These are phyloP conservation scores for Cranoglanis bouderius DNA, from an alignment of 2,113 vertebrate species.

Conservation along the genomic window DNA sequence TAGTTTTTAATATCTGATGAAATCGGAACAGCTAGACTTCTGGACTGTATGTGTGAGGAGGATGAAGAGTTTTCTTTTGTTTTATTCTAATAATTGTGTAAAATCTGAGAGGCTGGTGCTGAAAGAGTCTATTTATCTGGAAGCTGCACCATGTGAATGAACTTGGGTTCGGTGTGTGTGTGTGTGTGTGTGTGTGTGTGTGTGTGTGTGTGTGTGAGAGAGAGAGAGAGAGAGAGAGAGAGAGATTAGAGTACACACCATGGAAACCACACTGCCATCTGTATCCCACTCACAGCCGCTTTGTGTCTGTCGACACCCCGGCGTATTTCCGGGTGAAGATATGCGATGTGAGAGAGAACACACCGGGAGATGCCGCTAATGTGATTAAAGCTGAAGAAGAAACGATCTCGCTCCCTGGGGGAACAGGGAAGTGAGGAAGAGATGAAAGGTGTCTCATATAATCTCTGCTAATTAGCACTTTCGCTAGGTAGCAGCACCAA, in stretches of 20 bases:
- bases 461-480: neutral
- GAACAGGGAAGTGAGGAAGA: neutral
- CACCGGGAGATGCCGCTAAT: neutral
- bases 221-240: no score
- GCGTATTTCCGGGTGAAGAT: neutral
- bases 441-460: neutral
- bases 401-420: neutral
- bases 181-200: neutral
- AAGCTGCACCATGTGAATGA: neutral
- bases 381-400: neutral
- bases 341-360: neutral
- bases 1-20: neutral
- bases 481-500: neutral
- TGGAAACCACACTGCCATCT: neutral
- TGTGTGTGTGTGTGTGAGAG: constrained; percentile 9
- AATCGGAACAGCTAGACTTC: neutral
- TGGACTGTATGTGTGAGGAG: neutral
- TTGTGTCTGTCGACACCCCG: neutral
- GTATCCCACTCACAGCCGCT: neutral
- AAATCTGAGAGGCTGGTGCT: neutral
- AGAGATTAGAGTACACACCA: neutral
- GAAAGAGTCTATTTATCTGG: neutral
- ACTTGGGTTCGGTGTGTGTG: neutral
- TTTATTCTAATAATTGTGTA: neutral
- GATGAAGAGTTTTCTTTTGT: neutral